Evolutionary conservation across 2,888 invertebrate genomes (phyloP), one percentile per base, ranked within the genome.

Genomic region (Stenichneumon culpator): DNA sequence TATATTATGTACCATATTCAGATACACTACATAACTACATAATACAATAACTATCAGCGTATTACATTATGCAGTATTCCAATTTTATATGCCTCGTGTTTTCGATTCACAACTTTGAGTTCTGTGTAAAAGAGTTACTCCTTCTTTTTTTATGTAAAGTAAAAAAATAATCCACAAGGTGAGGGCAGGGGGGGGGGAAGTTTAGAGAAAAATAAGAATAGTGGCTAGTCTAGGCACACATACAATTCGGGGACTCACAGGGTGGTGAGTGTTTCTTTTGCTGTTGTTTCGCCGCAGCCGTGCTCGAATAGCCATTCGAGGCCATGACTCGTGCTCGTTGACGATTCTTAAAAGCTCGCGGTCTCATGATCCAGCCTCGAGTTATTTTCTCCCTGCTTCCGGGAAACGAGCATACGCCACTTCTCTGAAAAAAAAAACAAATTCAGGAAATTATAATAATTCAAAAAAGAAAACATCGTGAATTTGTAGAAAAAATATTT

Each of bases 321-420:
- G 93, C 90, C 93, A 94, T 93, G 87, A 90, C 88, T 32, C 89
- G 92, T 89, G 90, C 84, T 84, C 91, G 91, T 84, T 94, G 91
- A 91, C 94, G 94, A 89, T 94, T 94, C 91, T 95, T 95, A 95
- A 94, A 94, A 89, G 93, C 94, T 91, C 95, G 94, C 84, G 95
- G 95, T 89, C 95, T 95, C 95, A 95, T 95, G 89, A 87, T 91
- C 89, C 82, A 87, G 86, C 82, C 79, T 82, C 47, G 47, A 88
- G 74, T 88, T 87, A 86, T 82, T 89, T 79, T 78, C 52, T 68
- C 54, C 65, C 82, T 86, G 65, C 60, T 82, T 73, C 82, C 81
- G 54, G 50, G 57, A 86, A 52, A 70, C 77, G 25, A 60, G 67
- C 39, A 72, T 44, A 32, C 54, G 78, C 78, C 75, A 81, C 14